phyloP scores from a whole-genome alignment of 2,888 invertebrate species.

The Gerris lacustris region DNA sequence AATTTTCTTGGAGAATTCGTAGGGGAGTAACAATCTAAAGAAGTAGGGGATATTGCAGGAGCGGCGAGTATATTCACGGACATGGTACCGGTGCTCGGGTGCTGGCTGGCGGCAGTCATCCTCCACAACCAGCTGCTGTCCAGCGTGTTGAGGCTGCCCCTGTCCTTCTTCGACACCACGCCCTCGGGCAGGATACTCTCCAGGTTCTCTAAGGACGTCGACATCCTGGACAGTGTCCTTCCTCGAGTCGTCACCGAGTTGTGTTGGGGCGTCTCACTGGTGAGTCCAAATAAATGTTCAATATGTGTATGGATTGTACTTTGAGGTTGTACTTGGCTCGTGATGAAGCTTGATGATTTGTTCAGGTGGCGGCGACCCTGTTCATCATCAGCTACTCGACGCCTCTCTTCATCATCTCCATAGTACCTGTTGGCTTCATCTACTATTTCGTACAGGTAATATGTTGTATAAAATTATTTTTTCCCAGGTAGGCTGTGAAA shows the following conservation, averaged over 20 bases:
- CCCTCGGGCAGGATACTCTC: constrained; percentile 40
- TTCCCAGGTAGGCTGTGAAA: neutral
- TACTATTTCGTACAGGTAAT: constrained; percentile 61
- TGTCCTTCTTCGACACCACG: constrained; percentile 43
- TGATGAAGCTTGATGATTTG: neutral
- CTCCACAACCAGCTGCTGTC: constrained; percentile 39
- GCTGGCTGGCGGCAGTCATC: constrained; percentile 50
- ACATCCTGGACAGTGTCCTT: constrained; percentile 48
- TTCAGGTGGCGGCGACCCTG: constrained; percentile 70
- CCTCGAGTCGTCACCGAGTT: constrained; percentile 29
- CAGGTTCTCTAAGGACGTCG: constrained; percentile 47
- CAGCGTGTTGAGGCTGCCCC: constrained; percentile 40
- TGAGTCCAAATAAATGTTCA: constrained; percentile 22
- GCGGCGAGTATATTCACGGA: constrained; percentile 52
- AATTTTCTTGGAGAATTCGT: too few species aligned
- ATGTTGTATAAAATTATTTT: constrained; percentile 2
- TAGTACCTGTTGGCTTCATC: constrained; percentile 63
- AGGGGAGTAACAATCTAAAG: too few species aligned
- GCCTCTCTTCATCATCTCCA: constrained; percentile 63
- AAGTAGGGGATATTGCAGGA: constrained; percentile 41
- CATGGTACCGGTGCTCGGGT: constrained; percentile 54
- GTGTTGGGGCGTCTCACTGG: constrained; percentile 31
- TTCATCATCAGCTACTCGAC: constrained; percentile 78
- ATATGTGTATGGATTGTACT: neutral
- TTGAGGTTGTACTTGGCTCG: too few species aligned